Evolutionary conservation across 2,797 vertebrate species (phyloP), one percentile per base, ranked within the genome.

Genomic region (Spinus pinus): DNA sequence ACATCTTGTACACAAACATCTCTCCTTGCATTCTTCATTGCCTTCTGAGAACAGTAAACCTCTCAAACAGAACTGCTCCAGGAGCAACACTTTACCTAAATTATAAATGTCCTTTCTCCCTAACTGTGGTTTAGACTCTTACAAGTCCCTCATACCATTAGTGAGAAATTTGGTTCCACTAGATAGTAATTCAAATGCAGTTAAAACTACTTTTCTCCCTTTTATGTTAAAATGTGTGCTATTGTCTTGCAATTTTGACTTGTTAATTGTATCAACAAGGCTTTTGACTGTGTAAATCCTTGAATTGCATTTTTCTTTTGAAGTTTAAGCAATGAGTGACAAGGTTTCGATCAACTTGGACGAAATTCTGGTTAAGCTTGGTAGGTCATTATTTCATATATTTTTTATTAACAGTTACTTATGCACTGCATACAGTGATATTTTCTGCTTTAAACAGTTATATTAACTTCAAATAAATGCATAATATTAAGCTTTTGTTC

Each of bases 281-380:
- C 53, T 66, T 75, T 62, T 64, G 18, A 90, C 65, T 78, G 14
- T 90, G 46, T 64, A 86, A 90, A 71, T 60, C 30, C 25, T 37
- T 42, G 6, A 92, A 70, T 3, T 60, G 9, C 28, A 18, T 73
- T 93, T 94, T 81, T 87, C 57, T 90, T 87, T 88, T 42, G 25
- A 81, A 97, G 97, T 46, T 79, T 73, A 35, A 93, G 91, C 83
- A 88, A 98, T 98, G 98, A 95, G n/a, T 90, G 97, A 97, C 71
- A 53, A 33, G 51, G 41, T 96, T 16, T 90, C 96, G 65, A 93
- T 30, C 81, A 94, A 87, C 85, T 95, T 98, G 84, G 97, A 98
- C 88, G 97, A 95, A 88, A 92, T 98, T 86, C 90, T 98, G 61
- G 73, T 98, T 5, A 91, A 98, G 65, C 78, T 98, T 86, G 98